These are phyloP conservation scores for Microtus montanus DNA, from an alignment of 2,113 vertebrate species.

Conservation along the genomic window DNA sequence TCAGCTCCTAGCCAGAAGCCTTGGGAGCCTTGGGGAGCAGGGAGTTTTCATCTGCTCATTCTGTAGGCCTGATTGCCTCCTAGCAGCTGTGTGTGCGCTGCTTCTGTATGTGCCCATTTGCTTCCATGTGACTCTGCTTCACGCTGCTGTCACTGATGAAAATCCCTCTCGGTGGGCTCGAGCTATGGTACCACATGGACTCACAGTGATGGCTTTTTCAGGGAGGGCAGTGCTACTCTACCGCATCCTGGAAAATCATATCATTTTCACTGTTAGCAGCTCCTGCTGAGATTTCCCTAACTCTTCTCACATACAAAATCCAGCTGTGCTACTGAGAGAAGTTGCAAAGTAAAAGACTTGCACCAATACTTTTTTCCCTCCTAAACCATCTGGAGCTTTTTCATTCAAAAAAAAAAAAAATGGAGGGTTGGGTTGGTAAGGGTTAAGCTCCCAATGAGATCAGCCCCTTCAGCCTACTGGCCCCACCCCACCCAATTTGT, in stretches of 20 bases:
- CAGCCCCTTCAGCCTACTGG: background rate
- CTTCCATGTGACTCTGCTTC: conserved; percentile 20
- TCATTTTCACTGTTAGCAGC: conserved; percentile 54
- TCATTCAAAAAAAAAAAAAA: too few relatives aligned
- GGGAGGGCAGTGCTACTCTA: background rate
- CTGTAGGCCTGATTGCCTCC: background rate
- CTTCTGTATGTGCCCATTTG: conserved; percentile 4
- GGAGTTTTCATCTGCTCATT: background rate
- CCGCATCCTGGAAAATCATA: conserved; percentile 49
- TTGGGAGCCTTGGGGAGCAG: background rate
- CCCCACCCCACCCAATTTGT: background rate
- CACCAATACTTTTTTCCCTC: conserved; percentile 7
- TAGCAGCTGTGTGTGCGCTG: background rate
- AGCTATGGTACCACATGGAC: background rate
- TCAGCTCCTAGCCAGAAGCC: background rate
- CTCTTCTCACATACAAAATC: conserved; percentile 25
- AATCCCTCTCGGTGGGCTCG: background rate
- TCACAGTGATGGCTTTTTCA: background rate
- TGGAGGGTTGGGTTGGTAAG: background rate
- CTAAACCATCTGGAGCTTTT: conserved; percentile 49
- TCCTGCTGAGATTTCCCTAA: conserved; percentile 28
- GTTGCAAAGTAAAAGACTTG: conserved; percentile 40
- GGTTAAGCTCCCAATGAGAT: background rate
- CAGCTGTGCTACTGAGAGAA: conserved; percentile 56
- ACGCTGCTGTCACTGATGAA: conserved; percentile 57